Conservation (phyloP, 2,888 invertebrate genomes). For the Sycophila texana region DNA sequence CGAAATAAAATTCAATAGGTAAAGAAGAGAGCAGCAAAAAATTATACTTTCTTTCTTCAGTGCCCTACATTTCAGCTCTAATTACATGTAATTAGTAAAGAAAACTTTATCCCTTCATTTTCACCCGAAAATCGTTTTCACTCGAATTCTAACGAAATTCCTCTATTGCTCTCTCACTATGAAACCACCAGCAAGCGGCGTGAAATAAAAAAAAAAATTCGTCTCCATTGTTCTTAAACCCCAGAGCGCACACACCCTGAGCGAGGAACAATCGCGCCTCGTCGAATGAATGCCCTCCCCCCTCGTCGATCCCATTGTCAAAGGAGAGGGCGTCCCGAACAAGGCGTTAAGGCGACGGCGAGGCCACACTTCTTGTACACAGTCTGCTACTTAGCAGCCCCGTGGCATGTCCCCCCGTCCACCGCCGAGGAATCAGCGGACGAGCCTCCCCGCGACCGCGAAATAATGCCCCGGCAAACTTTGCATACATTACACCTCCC, state of each 20-base stretch:
- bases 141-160: conserved; percentile 14
- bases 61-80: no score
- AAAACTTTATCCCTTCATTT: background rate
- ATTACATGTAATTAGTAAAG: no score
- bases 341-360: conserved; percentile 21
- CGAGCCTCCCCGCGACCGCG: background rate
- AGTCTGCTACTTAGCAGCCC: conserved; percentile 3
- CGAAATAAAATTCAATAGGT: no score
- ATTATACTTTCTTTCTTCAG: no score
- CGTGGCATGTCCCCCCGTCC: no score
- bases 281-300: conserved; percentile 42
- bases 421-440: background rate
- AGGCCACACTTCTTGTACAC: conserved; percentile 9
- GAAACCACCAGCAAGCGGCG: background rate
- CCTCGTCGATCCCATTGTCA: conserved; percentile 7
- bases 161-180: background rate
- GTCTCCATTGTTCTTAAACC: conserved; percentile 37
- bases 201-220: conserved; percentile 13
- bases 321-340: background rate
- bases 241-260: background rate
- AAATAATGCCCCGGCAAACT: conserved; percentile 11
- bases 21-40: no score
- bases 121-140: conserved; percentile 1
- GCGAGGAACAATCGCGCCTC: conserved; percentile 38
- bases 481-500: conserved; percentile 5